phyloP scores from a whole-genome alignment of 2,797 vertebrate genomes.

The Percopsis omiscomaycus region DNA sequence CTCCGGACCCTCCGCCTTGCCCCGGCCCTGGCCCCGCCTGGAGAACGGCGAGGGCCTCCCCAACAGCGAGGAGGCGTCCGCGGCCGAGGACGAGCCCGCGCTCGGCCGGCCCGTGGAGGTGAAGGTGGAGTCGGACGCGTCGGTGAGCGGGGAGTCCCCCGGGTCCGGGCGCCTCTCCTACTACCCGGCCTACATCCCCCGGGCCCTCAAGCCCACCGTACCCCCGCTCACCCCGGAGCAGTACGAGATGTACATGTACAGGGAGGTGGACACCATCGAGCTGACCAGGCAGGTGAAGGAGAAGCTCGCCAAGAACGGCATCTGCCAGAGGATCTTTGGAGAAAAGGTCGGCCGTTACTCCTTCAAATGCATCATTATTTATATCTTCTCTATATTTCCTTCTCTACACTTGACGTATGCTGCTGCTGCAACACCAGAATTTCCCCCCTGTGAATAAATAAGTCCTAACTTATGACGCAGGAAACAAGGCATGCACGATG shows the following conservation, averaged over 20 bases:
- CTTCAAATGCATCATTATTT: background rate
- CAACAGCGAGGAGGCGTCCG: conserved; percentile 83
- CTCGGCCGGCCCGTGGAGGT: conserved; percentile 78
- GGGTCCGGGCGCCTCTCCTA: conserved; percentile 81
- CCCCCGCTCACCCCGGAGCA: conserved; percentile 95
- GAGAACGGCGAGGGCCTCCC: conserved; percentile 76
- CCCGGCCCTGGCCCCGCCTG: conserved; percentile 81
- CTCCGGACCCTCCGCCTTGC: conserved; percentile 80
- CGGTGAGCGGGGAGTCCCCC: conserved; percentile 65
- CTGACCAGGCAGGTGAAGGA: conserved; percentile 98
- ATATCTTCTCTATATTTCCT: too few relatives aligned
- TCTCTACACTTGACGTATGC: background rate
- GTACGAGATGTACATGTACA: conserved; percentile 99
- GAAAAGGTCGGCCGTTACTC: conserved; percentile 85
- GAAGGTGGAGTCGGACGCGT: conserved; percentile 83
- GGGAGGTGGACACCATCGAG: conserved; percentile 96
- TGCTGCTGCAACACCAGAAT: background rate
- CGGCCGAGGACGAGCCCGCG: conserved; percentile 79
- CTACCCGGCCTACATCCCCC: conserved; percentile 88
- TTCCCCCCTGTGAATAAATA: too few relatives aligned
- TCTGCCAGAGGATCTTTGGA: conserved; percentile 98
- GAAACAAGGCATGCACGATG: too few relatives aligned
- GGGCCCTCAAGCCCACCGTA: conserved; percentile 92
- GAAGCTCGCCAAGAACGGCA: conserved; percentile 97
- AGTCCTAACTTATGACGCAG: too few relatives aligned